These are phyloP conservation scores for Rhingia rostrata DNA, from an alignment of 2,888 invertebrate genomes.

Conservation along the genomic window DNA sequence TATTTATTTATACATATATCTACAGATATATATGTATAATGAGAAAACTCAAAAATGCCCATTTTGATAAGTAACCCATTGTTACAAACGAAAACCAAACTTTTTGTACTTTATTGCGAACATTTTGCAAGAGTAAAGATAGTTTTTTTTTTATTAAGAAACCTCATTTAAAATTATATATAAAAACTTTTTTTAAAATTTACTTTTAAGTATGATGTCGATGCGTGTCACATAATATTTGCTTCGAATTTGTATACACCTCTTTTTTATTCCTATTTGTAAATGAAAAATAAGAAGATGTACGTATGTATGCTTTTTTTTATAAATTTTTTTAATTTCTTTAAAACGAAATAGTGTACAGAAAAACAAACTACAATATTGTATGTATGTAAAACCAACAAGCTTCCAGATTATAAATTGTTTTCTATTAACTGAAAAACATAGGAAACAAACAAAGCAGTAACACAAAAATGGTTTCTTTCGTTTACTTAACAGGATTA, in stretches of 20 bases:
- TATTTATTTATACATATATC: no score
- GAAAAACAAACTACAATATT: not conserved
- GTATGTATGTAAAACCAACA: constrained; percentile 6
- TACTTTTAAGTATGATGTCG: not conserved
- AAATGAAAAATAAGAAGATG: not conserved
- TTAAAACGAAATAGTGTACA: constrained; percentile 15
- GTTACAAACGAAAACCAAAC: constrained; percentile 49
- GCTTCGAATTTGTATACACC: constrained; percentile 29
- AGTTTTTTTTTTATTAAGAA: constrained; percentile 36
- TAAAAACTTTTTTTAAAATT: not conserved
- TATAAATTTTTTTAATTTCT: constrained; percentile 15
- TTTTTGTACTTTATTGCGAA: constrained; percentile 72
- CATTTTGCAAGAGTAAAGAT: constrained; percentile 49
- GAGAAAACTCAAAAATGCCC: constrained; percentile 8
- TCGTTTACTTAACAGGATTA: constrained; percentile 17
- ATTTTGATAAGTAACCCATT: constrained; percentile 69
- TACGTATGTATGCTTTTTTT: not conserved
- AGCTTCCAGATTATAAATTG: constrained; percentile 37
- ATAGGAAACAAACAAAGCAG: constrained; percentile 12
- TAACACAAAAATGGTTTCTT: not conserved
- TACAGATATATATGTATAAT: no score
- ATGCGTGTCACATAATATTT: not conserved
- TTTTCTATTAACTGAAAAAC: constrained; percentile 26
- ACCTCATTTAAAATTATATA: not conserved
- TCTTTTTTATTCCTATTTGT: constrained; percentile 31